These are phyloP conservation scores for Tichodroma muraria DNA, from an alignment of 2,113 vertebrate species.

Conservation along the genomic window DNA sequence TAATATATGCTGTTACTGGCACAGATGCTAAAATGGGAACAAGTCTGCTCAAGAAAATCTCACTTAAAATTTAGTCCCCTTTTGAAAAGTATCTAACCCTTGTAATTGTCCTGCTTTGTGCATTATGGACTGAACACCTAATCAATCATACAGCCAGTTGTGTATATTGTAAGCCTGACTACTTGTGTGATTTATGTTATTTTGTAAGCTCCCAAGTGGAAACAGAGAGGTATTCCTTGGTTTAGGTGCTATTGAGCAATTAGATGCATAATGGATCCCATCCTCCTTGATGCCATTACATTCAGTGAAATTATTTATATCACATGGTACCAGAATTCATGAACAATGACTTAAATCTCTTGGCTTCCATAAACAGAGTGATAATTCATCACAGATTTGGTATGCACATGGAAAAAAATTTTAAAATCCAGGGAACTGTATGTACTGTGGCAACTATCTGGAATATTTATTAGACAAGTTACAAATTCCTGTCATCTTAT, in stretches of 20 bases:
- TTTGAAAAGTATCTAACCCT: not conserved
- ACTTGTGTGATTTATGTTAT: not conserved
- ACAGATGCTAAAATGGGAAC: not conserved
- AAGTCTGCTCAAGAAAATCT: not conserved
- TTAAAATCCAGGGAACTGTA: not conserved
- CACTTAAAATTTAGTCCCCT: not conserved
- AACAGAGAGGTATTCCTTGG: not conserved
- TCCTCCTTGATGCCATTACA: not conserved
- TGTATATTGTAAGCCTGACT: not conserved
- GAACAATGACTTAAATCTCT: not conserved
- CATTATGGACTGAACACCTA: not conserved
- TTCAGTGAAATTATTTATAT: not conserved
- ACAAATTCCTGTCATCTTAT: not conserved
- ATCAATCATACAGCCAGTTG: not conserved
- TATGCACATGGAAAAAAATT: not conserved
- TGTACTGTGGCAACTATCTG: not conserved
- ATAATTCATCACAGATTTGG: not conserved
- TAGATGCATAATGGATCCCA: not conserved
- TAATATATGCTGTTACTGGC: not conserved
- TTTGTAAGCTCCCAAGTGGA: not conserved
- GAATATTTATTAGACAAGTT: not conserved
- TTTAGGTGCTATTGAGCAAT: not conserved
- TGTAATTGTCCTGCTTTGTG: not conserved
- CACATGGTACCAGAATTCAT: not conserved
- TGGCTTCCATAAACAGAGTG: not conserved